Evolutionary conservation across 2,113 vertebrate species (phyloP).

Genomic region (Oophaga pumilio): DNA sequence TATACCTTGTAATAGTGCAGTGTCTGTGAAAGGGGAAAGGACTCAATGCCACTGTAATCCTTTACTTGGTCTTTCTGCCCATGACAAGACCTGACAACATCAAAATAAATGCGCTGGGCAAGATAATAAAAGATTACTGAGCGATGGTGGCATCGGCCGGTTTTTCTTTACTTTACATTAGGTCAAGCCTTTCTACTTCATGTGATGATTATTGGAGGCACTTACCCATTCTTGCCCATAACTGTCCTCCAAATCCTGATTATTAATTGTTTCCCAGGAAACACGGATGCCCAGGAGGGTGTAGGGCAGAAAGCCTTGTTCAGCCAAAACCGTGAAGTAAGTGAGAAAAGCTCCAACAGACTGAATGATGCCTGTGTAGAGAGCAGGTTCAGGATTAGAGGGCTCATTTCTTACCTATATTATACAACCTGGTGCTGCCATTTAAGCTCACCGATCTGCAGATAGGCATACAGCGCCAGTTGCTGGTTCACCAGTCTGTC

Average conservation of each 20-base stretch:
- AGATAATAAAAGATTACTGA: too few relatives aligned
- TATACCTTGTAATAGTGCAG: too few relatives aligned
- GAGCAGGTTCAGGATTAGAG: not conserved
- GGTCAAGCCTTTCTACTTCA: too few relatives aligned
- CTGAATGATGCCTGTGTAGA: constrained; percentile 74
- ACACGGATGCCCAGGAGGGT: constrained; percentile 67
- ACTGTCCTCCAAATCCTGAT: constrained; percentile 73
- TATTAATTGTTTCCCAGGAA: constrained; percentile 66
- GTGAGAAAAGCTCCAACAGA: constrained; percentile 75
- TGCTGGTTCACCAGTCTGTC: constrained; percentile 76
- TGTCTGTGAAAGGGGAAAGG: too few relatives aligned
- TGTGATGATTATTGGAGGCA: too few relatives aligned
- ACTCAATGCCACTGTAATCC: too few relatives aligned
- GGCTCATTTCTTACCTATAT: not conserved
- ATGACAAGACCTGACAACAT: too few relatives aligned
- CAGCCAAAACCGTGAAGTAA: constrained; percentile 75
- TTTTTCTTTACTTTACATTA: too few relatives aligned
- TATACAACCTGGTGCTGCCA: not conserved
- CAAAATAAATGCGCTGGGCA: too few relatives aligned
- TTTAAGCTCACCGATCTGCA: constrained; percentile 73
- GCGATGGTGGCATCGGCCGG: too few relatives aligned
- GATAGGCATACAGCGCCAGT: constrained; percentile 76
- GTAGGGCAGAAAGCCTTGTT: constrained; percentile 74
- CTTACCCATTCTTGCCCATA: constrained; percentile 81
- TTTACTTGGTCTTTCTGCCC: too few relatives aligned